A percentile compares a stretch with the other conserved stretches of the same genome.
phyloP scores from a whole-genome alignment of 2,113 vertebrate species.

The Mustela nigripes region DNA sequence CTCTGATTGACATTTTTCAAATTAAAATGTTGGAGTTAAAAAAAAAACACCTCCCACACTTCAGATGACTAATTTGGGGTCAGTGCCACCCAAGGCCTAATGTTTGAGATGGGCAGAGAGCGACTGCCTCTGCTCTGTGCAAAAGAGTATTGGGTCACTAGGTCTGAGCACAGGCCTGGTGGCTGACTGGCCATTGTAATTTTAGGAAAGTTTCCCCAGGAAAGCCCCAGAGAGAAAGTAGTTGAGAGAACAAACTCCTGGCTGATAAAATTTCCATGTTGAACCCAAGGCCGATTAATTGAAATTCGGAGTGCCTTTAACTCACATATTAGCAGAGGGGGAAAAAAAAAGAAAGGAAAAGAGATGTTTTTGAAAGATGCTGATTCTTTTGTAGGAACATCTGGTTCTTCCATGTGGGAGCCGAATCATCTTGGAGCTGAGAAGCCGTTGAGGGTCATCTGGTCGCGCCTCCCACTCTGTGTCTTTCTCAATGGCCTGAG shows the following conservation, averaged over 20 bases:
- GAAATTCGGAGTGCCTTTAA: neutral
- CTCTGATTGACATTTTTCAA: neutral
- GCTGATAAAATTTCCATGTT: neutral
- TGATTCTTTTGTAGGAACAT: conserved; percentile 12
- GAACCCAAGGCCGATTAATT: neutral
- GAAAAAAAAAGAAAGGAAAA: neutral
- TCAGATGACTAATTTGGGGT: neutral
- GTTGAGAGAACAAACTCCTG: conserved; percentile 3
- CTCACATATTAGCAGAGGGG: neutral
- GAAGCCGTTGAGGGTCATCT: neutral
- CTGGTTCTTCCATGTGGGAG: conserved; percentile 2
- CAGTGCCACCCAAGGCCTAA: neutral
- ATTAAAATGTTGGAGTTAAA: neutral
- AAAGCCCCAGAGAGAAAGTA: neutral
- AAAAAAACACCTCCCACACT: no score
- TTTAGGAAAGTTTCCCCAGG: neutral
- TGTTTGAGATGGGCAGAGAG: neutral
- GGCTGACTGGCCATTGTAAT: neutral
- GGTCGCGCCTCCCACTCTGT: neutral
- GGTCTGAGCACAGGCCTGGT: neutral
- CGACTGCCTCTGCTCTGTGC: neutral
- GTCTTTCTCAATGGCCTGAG: neutral
- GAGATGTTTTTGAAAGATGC: conserved; percentile 51
- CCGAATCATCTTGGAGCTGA: neutral
- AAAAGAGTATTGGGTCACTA: neutral